These are phyloP conservation scores for Ophonus ardosiacus DNA, from an alignment of 2,888 invertebrate genomes.

Conservation along the genomic window DNA sequence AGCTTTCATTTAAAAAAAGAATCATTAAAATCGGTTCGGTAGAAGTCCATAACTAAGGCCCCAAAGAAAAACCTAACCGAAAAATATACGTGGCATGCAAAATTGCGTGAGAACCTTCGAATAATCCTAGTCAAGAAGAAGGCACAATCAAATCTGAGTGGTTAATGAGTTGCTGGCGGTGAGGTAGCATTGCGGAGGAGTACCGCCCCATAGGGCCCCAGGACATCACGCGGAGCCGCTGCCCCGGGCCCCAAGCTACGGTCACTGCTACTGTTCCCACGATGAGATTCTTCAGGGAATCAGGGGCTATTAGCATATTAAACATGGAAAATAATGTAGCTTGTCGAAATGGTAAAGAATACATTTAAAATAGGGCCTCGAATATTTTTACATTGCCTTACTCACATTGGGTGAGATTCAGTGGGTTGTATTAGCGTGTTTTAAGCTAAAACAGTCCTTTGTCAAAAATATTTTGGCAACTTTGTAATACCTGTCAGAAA, in stretches of 20 bases:
- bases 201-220: constrained; percentile 2
- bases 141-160: constrained; percentile 14
- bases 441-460: no score
- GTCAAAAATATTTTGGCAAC: no score
- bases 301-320: background rate
- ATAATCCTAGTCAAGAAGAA: background rate
- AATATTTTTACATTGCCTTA: background rate
- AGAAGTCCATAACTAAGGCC: no score
- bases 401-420: no score
- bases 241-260: background rate
- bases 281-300: constrained; percentile 5
- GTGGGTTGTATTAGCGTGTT: no score
- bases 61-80: background rate
- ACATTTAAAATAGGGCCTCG: background rate
- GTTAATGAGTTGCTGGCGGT: constrained; percentile 1
- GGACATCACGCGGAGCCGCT: constrained; percentile 5
- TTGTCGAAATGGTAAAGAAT: background rate
- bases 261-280: constrained; percentile 20
- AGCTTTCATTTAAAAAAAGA: no score
- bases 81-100: background rate
- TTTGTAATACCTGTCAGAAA: no score
- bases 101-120: constrained; percentile 4
- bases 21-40: no score
- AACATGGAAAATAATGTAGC: background rate
- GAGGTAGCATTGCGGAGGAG: background rate